Evolutionary conservation across 2,888 invertebrate genomes (phyloP), one percentile per base, ranked within the genome.

Genomic region (Molanna angustata): DNA sequence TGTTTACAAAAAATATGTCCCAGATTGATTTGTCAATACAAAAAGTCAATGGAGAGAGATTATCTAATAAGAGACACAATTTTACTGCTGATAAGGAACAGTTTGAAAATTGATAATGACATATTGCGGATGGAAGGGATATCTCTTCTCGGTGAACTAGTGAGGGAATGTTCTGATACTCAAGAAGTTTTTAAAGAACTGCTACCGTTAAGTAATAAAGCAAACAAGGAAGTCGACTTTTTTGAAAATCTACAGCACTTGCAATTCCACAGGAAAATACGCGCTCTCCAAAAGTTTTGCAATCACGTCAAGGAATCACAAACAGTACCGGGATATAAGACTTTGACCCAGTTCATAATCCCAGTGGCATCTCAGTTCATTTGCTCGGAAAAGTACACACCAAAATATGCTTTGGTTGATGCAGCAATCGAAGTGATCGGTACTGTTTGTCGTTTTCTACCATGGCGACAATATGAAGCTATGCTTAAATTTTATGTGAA

Each of bases 181-280:
- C 88, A 91, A 68, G 82, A 84, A 2, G 80, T 90, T 0, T 69
- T 92, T 1, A 74, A 79, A 14, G 90, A 92, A 71, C 71, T 91
- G 49, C 74, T 82, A n/a, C 70, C 77, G 27, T 71, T 90, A 22
- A 77, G 83, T 0, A 86, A 86, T 64, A 79, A 83, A 67, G 72
- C 69, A 41, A 94, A 97, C 67, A 68, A 79, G 6, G 95, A 97
- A 69, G 86, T 89, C 0, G 96, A 98, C 70, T 95, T 98, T 78
- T 97, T 95, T 67, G 91, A 93, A 64, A 97, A 96, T 67, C 84
- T 95, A 64, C 83, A 84, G 19, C 96, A 98, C 72, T 70, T 92
- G 40, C 90, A 97, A 75, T 73, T 86, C 50, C 93, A 95, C 67
- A 80, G 94, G 55, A 86, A 91, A 64, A 87, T 88, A 0, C 80